These are phyloP conservation scores for Bombus pyrosoma DNA, from an alignment of 1,140 invertebrate genomes.

Conservation along the genomic window DNA sequence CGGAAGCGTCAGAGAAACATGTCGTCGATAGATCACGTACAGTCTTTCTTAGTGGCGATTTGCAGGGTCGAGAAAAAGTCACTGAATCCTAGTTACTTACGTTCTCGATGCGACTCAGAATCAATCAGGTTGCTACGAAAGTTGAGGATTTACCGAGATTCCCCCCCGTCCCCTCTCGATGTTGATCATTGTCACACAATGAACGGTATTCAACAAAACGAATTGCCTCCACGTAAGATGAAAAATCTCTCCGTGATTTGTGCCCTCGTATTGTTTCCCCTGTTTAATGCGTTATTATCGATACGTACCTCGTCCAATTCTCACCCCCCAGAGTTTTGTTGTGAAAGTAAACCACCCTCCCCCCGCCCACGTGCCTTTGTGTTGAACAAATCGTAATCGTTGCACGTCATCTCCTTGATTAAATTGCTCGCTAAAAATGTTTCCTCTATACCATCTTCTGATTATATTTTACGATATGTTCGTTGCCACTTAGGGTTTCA, in stretches of 20 bases:
- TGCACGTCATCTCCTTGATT: constrained; percentile 6
- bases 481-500: too few species aligned
- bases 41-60: constrained; percentile 38
- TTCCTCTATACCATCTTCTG: neutral
- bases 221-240: constrained; percentile 54
- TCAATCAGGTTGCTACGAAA: constrained; percentile 23
- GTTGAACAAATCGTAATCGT: constrained; percentile 2
- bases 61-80: constrained; percentile 29
- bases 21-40: constrained; percentile 32
- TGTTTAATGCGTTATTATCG: constrained; percentile 25
- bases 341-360: constrained; percentile 14
- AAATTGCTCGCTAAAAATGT: constrained; percentile 5
- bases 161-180: neutral
- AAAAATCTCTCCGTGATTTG: constrained; percentile 13
- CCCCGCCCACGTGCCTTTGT: constrained; percentile 18
- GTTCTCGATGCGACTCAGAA: constrained; percentile 2
- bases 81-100: neutral
- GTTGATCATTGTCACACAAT: constrained; percentile 29
- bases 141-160: constrained; percentile 17
- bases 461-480: neutral
- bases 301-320: neutral
- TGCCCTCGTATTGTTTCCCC: neutral
- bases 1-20: constrained; percentile 18
- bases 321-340: neutral
- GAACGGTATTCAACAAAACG: constrained; percentile 21